Percentiles rank a stretch among this genome's conserved stretches.
Evolutionary conservation across 2,888 invertebrate genomes (phyloP).

Genomic region (Oligia strigilis): DNA sequence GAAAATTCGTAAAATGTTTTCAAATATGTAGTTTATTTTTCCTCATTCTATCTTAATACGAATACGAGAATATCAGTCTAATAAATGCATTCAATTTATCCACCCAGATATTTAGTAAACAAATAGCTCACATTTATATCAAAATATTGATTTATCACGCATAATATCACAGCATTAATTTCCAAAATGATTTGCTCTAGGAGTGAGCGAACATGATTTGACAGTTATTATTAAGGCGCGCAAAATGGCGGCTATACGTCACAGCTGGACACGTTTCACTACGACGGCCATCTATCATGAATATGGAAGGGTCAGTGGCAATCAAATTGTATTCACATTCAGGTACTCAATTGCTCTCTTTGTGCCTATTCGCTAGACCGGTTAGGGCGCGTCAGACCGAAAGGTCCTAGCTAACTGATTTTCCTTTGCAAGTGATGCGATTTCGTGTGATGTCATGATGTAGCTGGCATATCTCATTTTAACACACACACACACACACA

Average conservation of each 20-base stretch:
- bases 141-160: slow-evolving; percentile 22
- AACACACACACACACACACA: too few relatives aligned
- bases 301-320: slow-evolving; percentile 49
- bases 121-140: slow-evolving; percentile 19
- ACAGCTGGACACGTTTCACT: slow-evolving; percentile 26
- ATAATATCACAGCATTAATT: slow-evolving; percentile 27
- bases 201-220: slow-evolving; percentile 27
- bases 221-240: slow-evolving; percentile 34
- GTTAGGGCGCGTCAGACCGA: slow-evolving; percentile 26
- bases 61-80: slow-evolving; percentile 8
- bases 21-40: background rate
- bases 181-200: slow-evolving; percentile 30
- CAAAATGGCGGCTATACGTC: slow-evolving; percentile 53
- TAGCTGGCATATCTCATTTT: background rate
- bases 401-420: slow-evolving; percentile 31
- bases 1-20: slow-evolving; percentile 14
- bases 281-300: slow-evolving; percentile 31
- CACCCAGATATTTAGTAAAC: slow-evolving; percentile 8
- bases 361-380: slow-evolving; percentile 54
- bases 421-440: slow-evolving; percentile 2
- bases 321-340: slow-evolving; percentile 60
- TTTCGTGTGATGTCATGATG: background rate
- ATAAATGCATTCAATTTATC: slow-evolving; percentile 25
- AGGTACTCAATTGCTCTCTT: slow-evolving; percentile 54
- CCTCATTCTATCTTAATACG: background rate